Evolutionary conservation across 2,113 vertebrate genomes (phyloP), one percentile per base, ranked within the genome.

Genomic region (Paramisgurnus dabryanus): DNA sequence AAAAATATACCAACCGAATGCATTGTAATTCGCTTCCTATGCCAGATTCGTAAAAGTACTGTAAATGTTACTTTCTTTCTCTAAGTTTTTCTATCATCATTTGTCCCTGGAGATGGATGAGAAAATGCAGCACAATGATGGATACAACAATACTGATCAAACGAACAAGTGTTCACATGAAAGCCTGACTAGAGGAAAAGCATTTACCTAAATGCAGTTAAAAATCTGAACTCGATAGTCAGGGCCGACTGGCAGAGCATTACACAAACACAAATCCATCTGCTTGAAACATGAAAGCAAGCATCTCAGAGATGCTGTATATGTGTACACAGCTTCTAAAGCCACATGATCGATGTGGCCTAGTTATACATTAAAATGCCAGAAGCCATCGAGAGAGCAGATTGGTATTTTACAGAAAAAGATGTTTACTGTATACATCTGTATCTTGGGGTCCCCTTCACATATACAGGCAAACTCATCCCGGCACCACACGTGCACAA

Each of bases 341-440:
- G 76, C 73, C 72, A 84, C 78, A 80, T 55, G 65, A 74, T 81
- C 27, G 43, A 64, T 66, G 72, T n/a, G 1, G 79, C 76, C 41
- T 68, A 85, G 79, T 86, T 80, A 84, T 79, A 60, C 72, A 84
- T 87, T 85, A 86, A 83, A 85, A 81, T 47, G 66, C 66, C 69
- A 6, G 45, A 74, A 82, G 70, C 74, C 69, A 75, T 75, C 73
- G 69, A 7, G 4, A 65, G 39, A 68, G 34, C 47, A 67, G 66
- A 71, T 70, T n/a, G 43, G n/a, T 45, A 0, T 8, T 69, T 70
- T 53, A 9, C 67, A 76, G 78, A n/a, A 57, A 57, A 55, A 57
- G n/a, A 57, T 57, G 78, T 85, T 86, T 89, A 78, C 75, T 67
- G 86, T 85, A 83, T 87, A 86, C 80, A 53, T 45, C 74, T 7